These are phyloP conservation scores for Orius insidiosus DNA, from an alignment of 1,140 invertebrate species.

Conservation along the genomic window DNA sequence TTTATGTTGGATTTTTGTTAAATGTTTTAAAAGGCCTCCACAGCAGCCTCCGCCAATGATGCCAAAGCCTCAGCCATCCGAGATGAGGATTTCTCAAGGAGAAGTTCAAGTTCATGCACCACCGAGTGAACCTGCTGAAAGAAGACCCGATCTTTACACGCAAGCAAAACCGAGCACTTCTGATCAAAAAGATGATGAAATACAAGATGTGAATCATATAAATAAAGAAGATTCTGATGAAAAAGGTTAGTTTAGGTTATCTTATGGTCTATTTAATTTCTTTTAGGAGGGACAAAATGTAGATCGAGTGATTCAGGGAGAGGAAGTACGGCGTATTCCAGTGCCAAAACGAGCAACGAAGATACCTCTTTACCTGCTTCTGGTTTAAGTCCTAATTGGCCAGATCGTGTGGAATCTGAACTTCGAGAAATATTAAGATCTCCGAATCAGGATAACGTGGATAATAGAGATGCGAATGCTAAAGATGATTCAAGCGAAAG, in stretches of 20 bases:
- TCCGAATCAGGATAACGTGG: slow-evolving; percentile 34
- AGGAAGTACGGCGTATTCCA: slow-evolving; percentile 56
- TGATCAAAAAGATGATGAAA: neutral
- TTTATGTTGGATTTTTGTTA: too few species aligned
- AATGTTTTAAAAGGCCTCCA: too few species aligned
- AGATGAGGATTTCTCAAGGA: too few species aligned
- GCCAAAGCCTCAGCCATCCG: too few species aligned
- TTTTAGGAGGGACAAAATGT: slow-evolving; percentile 6
- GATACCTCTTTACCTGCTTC: neutral
- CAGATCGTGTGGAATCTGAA: slow-evolving; percentile 64
- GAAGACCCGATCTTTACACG: too few species aligned
- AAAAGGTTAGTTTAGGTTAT: too few species aligned
- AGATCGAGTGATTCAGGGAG: slow-evolving; percentile 42
- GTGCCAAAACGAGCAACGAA: slow-evolving; percentile 28
- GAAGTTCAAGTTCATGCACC: neutral
- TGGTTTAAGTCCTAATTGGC: slow-evolving; percentile 32
- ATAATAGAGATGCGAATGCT: slow-evolving; percentile 17
- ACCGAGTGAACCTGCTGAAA: neutral
- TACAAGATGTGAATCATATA: too few species aligned
- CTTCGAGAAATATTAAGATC: slow-evolving; percentile 51
- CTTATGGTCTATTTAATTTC: too few species aligned
- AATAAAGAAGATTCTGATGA: slow-evolving; percentile 16
- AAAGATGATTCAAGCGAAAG: slow-evolving; percentile 32
- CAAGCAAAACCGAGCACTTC: slow-evolving; percentile 1
- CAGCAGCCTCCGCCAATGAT: too few species aligned